These are phyloP conservation scores for Diadema setosum DNA, from an alignment of 35 echinoderm and acorn worm species.

Conservation along the genomic window DNA sequence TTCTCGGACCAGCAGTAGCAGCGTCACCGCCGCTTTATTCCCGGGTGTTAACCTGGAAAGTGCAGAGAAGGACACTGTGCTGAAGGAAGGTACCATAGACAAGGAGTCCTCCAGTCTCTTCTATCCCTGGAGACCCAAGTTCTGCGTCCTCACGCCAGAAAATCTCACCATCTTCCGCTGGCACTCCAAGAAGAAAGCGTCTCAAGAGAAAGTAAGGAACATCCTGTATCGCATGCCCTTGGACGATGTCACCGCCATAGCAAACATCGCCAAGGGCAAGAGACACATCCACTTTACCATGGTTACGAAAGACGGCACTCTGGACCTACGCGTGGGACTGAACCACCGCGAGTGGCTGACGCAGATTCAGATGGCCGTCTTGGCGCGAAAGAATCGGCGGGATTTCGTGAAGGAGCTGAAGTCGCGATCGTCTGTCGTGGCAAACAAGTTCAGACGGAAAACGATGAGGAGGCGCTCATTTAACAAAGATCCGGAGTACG, in stretches of 20 bases:
- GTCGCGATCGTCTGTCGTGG: slow-evolving; percentile 71
- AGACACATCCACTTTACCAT: slow-evolving; percentile 75
- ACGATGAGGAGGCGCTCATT: slow-evolving; percentile 58
- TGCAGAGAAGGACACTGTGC: slow-evolving; percentile 26
- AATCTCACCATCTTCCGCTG: slow-evolving; percentile 59
- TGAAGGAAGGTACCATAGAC: slow-evolving; percentile 72
- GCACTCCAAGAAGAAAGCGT: slow-evolving; percentile 39
- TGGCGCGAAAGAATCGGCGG: slow-evolving; percentile 36
- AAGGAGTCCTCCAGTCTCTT: slow-evolving; percentile 75
- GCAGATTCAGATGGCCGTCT: slow-evolving; percentile 80
- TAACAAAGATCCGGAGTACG: slow-evolving; percentile 74
- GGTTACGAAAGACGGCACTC: slow-evolving; percentile 63
- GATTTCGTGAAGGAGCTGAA: slow-evolving; percentile 82
- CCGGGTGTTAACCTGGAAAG: neutral
- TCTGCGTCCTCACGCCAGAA: slow-evolving; percentile 70
- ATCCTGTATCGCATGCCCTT: slow-evolving; percentile 60
- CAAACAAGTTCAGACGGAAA: slow-evolving; percentile 70
- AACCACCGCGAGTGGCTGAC: slow-evolving; percentile 77
- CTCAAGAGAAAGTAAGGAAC: slow-evolving; percentile 1
- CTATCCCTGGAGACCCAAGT: slow-evolving; percentile 71
- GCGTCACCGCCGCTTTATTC: neutral
- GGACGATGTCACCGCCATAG: slow-evolving; percentile 81
- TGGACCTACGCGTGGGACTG: slow-evolving; percentile 57
- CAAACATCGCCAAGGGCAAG: slow-evolving; percentile 70
- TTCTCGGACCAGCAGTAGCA: neutral